phyloP scores from a whole-genome alignment of 2,888 invertebrate genomes.

The Dicyrtoma fusca region DNA sequence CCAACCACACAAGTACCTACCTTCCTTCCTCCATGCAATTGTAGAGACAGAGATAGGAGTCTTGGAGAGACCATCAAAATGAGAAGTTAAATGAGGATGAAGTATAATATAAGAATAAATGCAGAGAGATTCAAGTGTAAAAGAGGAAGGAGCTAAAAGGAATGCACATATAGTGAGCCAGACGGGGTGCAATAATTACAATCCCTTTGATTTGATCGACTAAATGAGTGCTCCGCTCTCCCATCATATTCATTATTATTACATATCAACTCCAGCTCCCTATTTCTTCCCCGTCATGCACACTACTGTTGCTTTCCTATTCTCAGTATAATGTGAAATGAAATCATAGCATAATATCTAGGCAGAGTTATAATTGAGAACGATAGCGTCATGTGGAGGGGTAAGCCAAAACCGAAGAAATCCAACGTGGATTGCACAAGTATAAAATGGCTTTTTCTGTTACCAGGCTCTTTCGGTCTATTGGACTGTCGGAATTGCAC shows the following conservation, averaged over 20 bases:
- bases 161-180: constrained; percentile 22
- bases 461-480: not conserved
- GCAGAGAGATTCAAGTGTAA: no score
- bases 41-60: no score
- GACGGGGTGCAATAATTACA: constrained; percentile 43
- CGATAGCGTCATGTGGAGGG: constrained; percentile 16
- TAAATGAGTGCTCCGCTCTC: constrained; percentile 37
- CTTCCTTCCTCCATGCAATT: no score
- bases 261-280: constrained; percentile 1
- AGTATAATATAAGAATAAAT: no score
- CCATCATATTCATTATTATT: constrained; percentile 34
- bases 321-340: not conserved
- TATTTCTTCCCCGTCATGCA: not conserved
- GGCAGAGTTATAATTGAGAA: not conserved
- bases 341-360: constrained; percentile 19
- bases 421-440: not conserved
- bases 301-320: not conserved
- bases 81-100: no score
- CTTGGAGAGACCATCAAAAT: no score
- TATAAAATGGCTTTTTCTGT: constrained; percentile 10
- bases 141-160: not conserved
- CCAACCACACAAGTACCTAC: no score
- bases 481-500: no score
- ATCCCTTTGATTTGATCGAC: constrained; percentile 46
- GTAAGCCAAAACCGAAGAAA: not conserved